Percentiles rank a stretch among this genome's conserved stretches.
These are phyloP conservation scores for Scotopteryx bipunctaria DNA, from an alignment of 2,888 invertebrate species.

Conservation along the genomic window DNA sequence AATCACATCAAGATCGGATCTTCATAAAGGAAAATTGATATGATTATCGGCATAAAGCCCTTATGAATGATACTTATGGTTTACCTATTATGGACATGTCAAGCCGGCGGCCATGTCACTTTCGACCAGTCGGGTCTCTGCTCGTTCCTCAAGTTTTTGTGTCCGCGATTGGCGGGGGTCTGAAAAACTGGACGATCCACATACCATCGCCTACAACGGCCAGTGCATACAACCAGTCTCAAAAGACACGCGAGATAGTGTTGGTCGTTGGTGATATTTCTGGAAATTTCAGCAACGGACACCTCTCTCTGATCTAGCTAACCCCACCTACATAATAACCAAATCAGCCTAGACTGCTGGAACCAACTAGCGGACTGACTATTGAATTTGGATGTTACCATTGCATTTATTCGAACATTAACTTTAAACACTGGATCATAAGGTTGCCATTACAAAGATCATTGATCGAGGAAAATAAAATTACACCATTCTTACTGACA, in stretches of 20 bases:
- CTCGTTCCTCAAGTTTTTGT: slow-evolving; percentile 71
- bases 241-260: slow-evolving; percentile 66
- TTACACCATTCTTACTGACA: slow-evolving; percentile 1
- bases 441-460: slow-evolving; percentile 68
- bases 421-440: slow-evolving; percentile 63
- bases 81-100: slow-evolving; percentile 79
- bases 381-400: slow-evolving; percentile 53
- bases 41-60: slow-evolving; percentile 69
- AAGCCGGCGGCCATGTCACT: slow-evolving; percentile 78
- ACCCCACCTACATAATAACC: slow-evolving; percentile 52
- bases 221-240: slow-evolving; percentile 74
- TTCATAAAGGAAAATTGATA: slow-evolving; percentile 57
- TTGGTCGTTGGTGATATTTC: slow-evolving; percentile 77
- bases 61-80: slow-evolving; percentile 83
- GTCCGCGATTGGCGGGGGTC: slow-evolving; percentile 80
- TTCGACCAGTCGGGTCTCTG: slow-evolving; percentile 75
- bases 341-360: slow-evolving; percentile 64
- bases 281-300: slow-evolving; percentile 81
- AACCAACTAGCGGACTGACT: slow-evolving; percentile 51
- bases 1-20: slow-evolving; percentile 59
- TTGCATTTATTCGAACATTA: slow-evolving; percentile 40
- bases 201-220: slow-evolving; percentile 82
- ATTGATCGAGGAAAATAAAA: slow-evolving; percentile 21
- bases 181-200: slow-evolving; percentile 84
- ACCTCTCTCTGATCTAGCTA: slow-evolving; percentile 65